phyloP scores from a whole-genome alignment of 2,113 vertebrate genomes.

The Pygoscelis antarcticus region DNA sequence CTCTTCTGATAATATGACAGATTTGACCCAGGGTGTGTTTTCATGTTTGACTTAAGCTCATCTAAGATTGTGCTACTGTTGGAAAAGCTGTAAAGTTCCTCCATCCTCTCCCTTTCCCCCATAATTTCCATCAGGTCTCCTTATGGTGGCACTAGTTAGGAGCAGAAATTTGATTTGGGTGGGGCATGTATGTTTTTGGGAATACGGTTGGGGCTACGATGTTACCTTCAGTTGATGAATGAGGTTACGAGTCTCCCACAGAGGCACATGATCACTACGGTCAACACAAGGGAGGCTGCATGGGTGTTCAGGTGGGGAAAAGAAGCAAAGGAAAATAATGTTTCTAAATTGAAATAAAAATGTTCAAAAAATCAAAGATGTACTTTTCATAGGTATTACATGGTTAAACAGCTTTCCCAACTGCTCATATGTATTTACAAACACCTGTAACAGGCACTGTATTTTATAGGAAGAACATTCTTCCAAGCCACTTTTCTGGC shows the following conservation, averaged over 20 bases:
- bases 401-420: neutral
- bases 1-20: neutral
- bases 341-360: too few species aligned
- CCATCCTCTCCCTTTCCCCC: neutral
- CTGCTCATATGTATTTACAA: neutral
- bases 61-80: neutral
- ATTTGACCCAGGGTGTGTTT: neutral
- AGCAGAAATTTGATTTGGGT: neutral
- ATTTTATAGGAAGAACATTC: neutral
- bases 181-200: fast-evolving
- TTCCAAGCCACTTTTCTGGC: neutral
- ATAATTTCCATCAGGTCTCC: neutral
- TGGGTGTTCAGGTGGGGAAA: neutral
- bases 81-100: neutral
- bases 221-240: neutral
- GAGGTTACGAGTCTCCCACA: neutral
- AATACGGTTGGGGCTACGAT: neutral
- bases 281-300: neutral
- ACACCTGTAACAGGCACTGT: neutral
- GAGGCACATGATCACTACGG: neutral
- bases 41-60: neutral
- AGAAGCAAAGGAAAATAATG: neutral
- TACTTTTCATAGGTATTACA: neutral
- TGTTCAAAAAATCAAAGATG: neutral
- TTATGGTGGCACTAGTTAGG: neutral